Percentiles rank a stretch among this genome's conserved stretches.
Conservation (phyloP, 2,797 vertebrate genomes). For the Aeoliscus strigatus region DNA sequence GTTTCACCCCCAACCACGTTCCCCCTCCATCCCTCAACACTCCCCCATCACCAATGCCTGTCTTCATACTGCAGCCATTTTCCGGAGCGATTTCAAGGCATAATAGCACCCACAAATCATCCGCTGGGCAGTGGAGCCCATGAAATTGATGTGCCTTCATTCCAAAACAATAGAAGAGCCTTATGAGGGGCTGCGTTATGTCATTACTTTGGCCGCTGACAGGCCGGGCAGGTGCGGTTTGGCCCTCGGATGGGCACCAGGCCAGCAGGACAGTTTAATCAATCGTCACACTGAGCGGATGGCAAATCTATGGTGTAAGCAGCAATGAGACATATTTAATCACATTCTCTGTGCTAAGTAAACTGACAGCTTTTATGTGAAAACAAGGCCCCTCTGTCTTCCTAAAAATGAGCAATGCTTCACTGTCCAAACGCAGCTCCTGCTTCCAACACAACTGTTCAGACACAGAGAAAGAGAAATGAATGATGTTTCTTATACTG, state of each 20-base stretch:
- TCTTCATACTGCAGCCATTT: conserved; percentile 61
- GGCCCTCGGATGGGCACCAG: conserved; percentile 28
- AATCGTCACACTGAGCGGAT: conserved; percentile 38
- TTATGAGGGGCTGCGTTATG: conserved; percentile 73
- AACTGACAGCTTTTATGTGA: conserved; percentile 30
- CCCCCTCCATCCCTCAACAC: not conserved
- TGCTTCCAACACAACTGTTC: conserved; percentile 6
- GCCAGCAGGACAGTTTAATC: conserved; percentile 60
- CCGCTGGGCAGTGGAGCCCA: conserved; percentile 50
- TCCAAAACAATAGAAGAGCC: conserved; percentile 75
- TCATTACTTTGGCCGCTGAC: conserved; percentile 71
- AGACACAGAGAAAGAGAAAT: conserved; percentile 4
- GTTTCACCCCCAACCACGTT: conserved; percentile 21
- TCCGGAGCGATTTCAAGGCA: conserved; percentile 62
- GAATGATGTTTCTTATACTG: too few species aligned
- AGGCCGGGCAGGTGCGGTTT: conserved; percentile 51
- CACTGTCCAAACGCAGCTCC: conserved; percentile 13
- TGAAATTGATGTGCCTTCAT: conserved; percentile 77
- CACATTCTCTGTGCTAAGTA: conserved; percentile 22
- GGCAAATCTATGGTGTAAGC: conserved; percentile 27
- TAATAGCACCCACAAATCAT: conserved; percentile 79
- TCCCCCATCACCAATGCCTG: conserved; percentile 23
- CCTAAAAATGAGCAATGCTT: conserved; percentile 16
- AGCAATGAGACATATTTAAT: conserved; percentile 52
- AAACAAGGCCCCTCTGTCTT: conserved; percentile 35